Evolutionary conservation across 2,113 vertebrate species (phyloP), one percentile per base, ranked within the genome.

Genomic region (Falcunculus frontatus): DNA sequence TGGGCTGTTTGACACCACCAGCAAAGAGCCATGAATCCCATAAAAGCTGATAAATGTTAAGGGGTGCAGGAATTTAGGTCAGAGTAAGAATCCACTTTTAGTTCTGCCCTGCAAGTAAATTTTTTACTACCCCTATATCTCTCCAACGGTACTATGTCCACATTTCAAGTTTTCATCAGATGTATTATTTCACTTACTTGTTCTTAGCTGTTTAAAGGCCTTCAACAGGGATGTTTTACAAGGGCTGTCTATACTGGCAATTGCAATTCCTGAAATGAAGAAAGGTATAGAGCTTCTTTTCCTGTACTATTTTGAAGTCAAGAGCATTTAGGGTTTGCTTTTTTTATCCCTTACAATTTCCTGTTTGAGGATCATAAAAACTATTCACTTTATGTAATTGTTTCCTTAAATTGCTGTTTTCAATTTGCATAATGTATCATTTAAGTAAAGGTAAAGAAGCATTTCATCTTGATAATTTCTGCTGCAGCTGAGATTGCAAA

Each of bases 391-490:
- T 93, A 93, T 94, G 72, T 95, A 95, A 95, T 97, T 93, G 79
- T 95, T 95, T 88, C 94, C 95, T 88, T 92, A 88, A 95, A 95
- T 69, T 95, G 92, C 94, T 95, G 85, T 88, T 97, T 97, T 95
- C 79, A 69, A 92, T 93, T 96, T 96, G 88, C 95, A 97, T 97
- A 95, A 95, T 95, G 83, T 93, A 90, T 93, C 85, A 42, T 88
- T 94, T 96, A 96, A 97, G 94, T 88, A 94, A 96, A 97, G 96
- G 96, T 96, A 93, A 95, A 97, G 90, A 93, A 95, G 92, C 79
- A 11, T 95, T 90, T 92, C 63, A 95, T 90, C 76, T 94, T 94
- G 79, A 93, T 95, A 96, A 97, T 94, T 95, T 95, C 92, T 95
- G 88, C 83, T 90, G 92, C 92, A 97, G 95, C 94, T 97, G 94